These are phyloP conservation scores for Caradrina kadenii DNA, from an alignment of 2,888 invertebrate species.

Conservation along the genomic window DNA sequence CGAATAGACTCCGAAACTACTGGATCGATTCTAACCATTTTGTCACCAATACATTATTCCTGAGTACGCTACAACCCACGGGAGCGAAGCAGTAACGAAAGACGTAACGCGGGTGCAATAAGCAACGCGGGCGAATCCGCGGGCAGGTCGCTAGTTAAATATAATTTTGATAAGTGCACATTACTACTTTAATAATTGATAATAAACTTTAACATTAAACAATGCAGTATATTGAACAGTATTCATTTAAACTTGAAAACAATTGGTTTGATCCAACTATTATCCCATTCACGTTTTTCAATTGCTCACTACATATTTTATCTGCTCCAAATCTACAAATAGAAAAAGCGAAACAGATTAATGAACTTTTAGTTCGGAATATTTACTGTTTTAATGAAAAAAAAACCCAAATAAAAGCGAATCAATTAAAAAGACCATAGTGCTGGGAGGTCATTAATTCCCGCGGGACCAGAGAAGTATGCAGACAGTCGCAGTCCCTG, in stretches of 20 bases:
- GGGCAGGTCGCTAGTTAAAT: too few species aligned
- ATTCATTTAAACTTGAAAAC: not conserved
- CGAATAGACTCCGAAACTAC: too few species aligned
- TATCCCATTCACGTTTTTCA: not conserved
- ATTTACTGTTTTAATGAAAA: slow-evolving; percentile 28
- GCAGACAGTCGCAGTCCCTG: slow-evolving; percentile 34
- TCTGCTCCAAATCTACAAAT: slow-evolving; percentile 1
- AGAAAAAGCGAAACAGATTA: slow-evolving; percentile 1
- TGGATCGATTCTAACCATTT: too few species aligned
- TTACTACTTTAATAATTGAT: not conserved
- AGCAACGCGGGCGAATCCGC: too few species aligned
- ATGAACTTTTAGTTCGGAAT: not conserved
- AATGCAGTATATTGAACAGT: not conserved
- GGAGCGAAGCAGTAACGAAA: too few species aligned
- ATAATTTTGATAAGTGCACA: too few species aligned
- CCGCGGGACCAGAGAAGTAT: slow-evolving; percentile 11
- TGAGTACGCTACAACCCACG: too few species aligned
- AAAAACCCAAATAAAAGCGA: slow-evolving; percentile 35
- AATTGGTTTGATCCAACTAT: not conserved
- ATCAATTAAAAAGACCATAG: slow-evolving; percentile 42
- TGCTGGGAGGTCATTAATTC: slow-evolving; percentile 24
- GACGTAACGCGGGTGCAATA: too few species aligned
- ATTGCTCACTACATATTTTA: slow-evolving; percentile 8
- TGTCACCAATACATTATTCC: too few species aligned
- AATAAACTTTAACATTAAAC: not conserved